These are phyloP conservation scores for Coregonus ussuriensis DNA, from an alignment of 2,797 vertebrate genomes.

Conservation along the genomic window DNA sequence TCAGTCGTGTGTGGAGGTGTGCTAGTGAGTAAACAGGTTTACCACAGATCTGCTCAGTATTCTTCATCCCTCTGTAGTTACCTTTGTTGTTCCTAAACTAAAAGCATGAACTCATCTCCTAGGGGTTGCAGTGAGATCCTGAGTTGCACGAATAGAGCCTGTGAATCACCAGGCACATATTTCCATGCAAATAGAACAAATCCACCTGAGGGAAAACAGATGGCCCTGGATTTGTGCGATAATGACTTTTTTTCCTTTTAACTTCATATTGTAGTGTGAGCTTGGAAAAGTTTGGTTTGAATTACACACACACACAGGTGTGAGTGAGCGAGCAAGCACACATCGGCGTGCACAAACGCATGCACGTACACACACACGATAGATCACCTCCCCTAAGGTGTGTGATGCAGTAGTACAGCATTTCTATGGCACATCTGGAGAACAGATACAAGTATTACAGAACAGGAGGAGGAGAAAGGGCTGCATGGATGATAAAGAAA, in stretches of 20 bases:
- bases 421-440: background rate
- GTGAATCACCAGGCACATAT: background rate
- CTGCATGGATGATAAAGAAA: too few species aligned
- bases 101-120: background rate
- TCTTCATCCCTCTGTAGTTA: background rate
- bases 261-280: too few species aligned
- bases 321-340: background rate
- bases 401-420: background rate
- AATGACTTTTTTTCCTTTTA: background rate
- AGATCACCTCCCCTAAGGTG: background rate
- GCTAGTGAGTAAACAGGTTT: background rate
- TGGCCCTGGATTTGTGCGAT: background rate
- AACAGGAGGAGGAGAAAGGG: background rate
- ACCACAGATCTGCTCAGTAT: background rate
- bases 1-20: background rate
- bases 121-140: background rate
- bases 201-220: background rate
- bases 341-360: background rate
- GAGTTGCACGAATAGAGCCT: too few species aligned
- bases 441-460: background rate
- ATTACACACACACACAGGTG: background rate
- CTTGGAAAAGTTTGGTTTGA: too few species aligned
- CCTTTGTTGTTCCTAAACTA: background rate
- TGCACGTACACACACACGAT: background rate
- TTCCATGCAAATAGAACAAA: background rate